These are phyloP conservation scores for Drosophila merina DNA, from an alignment of 2,888 invertebrate species.

Conservation along the genomic window DNA sequence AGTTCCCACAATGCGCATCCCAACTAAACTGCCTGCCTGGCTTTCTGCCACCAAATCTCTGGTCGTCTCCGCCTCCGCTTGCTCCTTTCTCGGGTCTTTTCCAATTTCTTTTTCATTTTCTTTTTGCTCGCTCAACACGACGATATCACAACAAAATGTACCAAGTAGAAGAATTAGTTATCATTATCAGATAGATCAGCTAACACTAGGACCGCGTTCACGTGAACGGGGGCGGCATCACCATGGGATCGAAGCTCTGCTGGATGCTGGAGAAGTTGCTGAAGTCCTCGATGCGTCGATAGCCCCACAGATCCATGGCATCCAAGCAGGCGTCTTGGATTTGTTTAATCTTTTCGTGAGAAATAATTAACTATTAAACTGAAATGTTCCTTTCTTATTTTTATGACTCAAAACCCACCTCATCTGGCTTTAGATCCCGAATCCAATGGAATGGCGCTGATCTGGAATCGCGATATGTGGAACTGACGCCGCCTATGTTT, in stretches of 20 bases:
- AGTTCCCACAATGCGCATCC: slow-evolving; percentile 37
- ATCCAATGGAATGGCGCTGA: slow-evolving; percentile 95
- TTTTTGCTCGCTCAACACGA: slow-evolving; percentile 78
- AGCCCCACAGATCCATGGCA: slow-evolving; percentile 94
- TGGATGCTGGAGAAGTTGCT: slow-evolving; percentile 84
- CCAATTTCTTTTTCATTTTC: slow-evolving; percentile 12
- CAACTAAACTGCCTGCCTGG: slow-evolving; percentile 12
- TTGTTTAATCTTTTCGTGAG: slow-evolving; percentile 73
- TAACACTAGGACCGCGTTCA: slow-evolving; percentile 66
- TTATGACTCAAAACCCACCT: slow-evolving; percentile 84
- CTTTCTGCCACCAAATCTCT: slow-evolving; percentile 4
- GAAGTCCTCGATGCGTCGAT: slow-evolving; percentile 87
- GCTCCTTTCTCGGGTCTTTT: slow-evolving; percentile 4
- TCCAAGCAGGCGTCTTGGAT: slow-evolving; percentile 88
- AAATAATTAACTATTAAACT: background rate
- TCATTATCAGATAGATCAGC: slow-evolving; percentile 60
- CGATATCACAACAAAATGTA: slow-evolving; percentile 79
- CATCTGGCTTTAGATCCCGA: slow-evolving; percentile 88
- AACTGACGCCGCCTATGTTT: slow-evolving; percentile 92
- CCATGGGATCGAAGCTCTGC: slow-evolving; percentile 86
- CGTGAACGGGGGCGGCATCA: slow-evolving; percentile 83
- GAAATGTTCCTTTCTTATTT: background rate
- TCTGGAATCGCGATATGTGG: slow-evolving; percentile 93
- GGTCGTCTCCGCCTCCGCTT: background rate
- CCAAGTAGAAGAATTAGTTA: slow-evolving; percentile 77